Conservation (phyloP, 2,113 vertebrate species). For the Aphelocoma coerulescens region DNA sequence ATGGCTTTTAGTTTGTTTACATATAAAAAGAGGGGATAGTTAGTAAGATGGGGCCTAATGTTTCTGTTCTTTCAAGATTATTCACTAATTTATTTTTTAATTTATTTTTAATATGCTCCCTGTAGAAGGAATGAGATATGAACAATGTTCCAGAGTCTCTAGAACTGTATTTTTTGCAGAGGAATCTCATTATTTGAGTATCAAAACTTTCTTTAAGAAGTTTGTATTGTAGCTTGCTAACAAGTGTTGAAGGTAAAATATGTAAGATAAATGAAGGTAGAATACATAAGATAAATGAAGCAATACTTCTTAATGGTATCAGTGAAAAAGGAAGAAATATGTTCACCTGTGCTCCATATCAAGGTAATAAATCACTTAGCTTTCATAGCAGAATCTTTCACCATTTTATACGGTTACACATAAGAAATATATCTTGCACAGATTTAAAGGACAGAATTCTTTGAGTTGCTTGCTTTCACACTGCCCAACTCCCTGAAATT, state of each 20-base stretch:
- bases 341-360: constrained; percentile 44
- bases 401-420: background rate
- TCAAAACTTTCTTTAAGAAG: constrained; percentile 36
- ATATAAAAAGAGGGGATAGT: background rate
- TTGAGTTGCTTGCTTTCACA: background rate
- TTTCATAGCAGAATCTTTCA: constrained; percentile 28
- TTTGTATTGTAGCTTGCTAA: constrained; percentile 35
- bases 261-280: constrained; percentile 54
- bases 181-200: background rate
- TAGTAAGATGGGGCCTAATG: background rate
- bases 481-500: background rate
- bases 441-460: background rate
- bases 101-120: background rate
- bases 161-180: background rate
- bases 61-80: background rate
- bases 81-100: background rate
- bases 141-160: background rate
- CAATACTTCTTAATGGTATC: constrained; percentile 61
- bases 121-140: background rate
- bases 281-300: constrained; percentile 63
- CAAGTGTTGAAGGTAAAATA: constrained; percentile 42
- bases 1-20: background rate
- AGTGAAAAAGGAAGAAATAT: constrained; percentile 57
- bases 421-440: background rate
- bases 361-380: constrained; percentile 59